Conservation (phyloP, 1,140 invertebrate species). For the Microplitis demolitor region DNA sequence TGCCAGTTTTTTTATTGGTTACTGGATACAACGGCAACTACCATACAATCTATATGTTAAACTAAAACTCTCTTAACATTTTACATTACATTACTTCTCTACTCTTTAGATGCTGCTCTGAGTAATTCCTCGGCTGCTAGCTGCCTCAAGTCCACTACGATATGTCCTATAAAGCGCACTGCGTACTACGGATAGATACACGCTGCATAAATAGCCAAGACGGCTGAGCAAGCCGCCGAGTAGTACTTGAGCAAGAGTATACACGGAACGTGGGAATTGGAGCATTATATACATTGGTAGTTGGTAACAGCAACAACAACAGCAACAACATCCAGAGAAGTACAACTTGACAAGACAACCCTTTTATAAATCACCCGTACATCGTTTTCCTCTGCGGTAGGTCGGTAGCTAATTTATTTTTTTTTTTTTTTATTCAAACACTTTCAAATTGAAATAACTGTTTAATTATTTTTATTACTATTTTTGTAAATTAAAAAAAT, state of each 20-base stretch:
- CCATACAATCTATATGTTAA: too few species aligned
- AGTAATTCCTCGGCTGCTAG: background rate
- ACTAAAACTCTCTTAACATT: too few species aligned
- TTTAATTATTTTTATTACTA: background rate
- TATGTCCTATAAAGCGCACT: constrained; percentile 9
- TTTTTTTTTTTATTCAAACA: background rate
- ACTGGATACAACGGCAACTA: too few species aligned
- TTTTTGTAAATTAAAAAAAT: too few species aligned
- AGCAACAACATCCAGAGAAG: background rate
- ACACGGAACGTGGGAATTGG: constrained; percentile 33
- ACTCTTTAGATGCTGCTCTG: background rate
- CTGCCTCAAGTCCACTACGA: background rate
- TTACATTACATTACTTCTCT: background rate
- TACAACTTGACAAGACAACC: background rate
- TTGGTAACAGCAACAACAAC: background rate
- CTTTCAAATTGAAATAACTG: background rate
- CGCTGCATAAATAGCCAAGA: constrained; percentile 25
- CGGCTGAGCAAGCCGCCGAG: background rate
- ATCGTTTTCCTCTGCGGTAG: constrained; percentile 19
- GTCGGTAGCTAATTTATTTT: background rate
- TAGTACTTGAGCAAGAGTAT: constrained; percentile 1
- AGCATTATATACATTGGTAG: constrained; percentile 22
- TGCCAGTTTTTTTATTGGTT: background rate
- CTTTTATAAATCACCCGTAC: constrained; percentile 17
- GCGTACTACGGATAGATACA: constrained; percentile 19